phyloP scores from a whole-genome alignment of 2,797 vertebrate genomes.

The Peromyscus nudipes region DNA sequence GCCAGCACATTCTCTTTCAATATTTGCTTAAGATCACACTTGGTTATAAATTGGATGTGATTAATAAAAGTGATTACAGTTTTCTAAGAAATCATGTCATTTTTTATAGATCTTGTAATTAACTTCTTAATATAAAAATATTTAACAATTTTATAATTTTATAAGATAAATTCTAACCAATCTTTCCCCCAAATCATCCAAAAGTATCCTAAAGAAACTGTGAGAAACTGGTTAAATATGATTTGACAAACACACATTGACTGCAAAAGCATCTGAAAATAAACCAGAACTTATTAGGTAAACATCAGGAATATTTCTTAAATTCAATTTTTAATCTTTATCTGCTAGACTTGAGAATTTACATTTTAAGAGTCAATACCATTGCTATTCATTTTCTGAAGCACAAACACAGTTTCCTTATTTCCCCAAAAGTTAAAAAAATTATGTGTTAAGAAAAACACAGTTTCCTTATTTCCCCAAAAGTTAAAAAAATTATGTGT shows the following conservation, averaged over 20 bases:
- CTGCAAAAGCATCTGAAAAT: neutral
- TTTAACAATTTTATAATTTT: conserved; percentile 5
- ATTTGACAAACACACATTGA: neutral
- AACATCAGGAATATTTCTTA: conserved; percentile 39
- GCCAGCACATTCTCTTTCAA: neutral
- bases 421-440: neutral
- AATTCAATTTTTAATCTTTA: conserved; percentile 56
- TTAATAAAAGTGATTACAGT: neutral
- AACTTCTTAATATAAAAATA: neutral
- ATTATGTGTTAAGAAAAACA: no score
- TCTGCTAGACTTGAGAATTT: conserved; percentile 1
- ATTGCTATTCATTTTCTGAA: conserved; percentile 27
- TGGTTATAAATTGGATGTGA: neutral
- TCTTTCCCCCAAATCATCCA: neutral
- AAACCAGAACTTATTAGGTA: conserved; percentile 40
- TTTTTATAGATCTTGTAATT: conserved; percentile 9
- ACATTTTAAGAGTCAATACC: conserved; percentile 9
- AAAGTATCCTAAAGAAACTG: neutral
- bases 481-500: neutral
- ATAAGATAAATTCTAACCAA: neutral
- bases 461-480: neutral
- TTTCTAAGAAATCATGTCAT: conserved; percentile 13
- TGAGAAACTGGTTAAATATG: conserved; percentile 30
- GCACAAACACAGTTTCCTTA: neutral
- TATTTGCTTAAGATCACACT: neutral